Percentiles rank a stretch among this genome's conserved stretches.
phyloP scores from a whole-genome alignment of 2,888 invertebrate species.

The Xanthia togata region DNA sequence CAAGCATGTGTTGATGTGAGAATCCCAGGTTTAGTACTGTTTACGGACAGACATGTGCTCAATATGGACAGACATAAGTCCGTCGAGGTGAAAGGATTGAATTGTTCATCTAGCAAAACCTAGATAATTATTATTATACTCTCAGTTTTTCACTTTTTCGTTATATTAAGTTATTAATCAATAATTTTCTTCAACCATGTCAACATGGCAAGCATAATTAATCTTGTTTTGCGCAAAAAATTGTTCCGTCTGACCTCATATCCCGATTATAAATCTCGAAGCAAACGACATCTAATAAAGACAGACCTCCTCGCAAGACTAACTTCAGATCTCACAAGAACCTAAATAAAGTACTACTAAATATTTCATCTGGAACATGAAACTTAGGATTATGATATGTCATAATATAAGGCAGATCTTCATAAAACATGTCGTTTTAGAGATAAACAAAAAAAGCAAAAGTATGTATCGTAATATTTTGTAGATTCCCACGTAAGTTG shows the following conservation, averaged over 20 bases:
- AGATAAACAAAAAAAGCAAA: conserved; percentile 51
- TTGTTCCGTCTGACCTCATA: conserved; percentile 12
- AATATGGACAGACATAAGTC: too few relatives aligned
- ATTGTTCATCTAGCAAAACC: background rate
- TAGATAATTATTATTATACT: background rate
- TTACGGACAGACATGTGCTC: too few relatives aligned
- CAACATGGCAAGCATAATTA: background rate
- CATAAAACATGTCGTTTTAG: conserved; percentile 39
- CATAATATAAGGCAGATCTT: conserved; percentile 17
- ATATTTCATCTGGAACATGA: conserved; percentile 34
- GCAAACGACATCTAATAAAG: conserved; percentile 28
- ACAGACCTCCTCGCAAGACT: conserved; percentile 18
- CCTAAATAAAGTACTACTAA: conserved; percentile 22
- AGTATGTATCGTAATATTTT: conserved; percentile 52
- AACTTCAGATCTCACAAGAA: conserved; percentile 11
- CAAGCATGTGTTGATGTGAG: background rate
- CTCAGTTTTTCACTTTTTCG: too few relatives aligned
- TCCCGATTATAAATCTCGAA: conserved; percentile 23
- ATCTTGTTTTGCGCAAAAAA: conserved; percentile 23
- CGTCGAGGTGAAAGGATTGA: background rate
- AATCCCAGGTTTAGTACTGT: background rate
- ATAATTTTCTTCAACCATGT: background rate
- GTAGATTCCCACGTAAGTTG: conserved; percentile 54
- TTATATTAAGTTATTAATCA: too few relatives aligned
- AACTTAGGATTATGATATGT: conserved; percentile 26